Percentiles rank a stretch among this genome's conserved stretches.
Conservation (phyloP, 2,797 vertebrate species). For the Hydrocynus forskahlii region DNA sequence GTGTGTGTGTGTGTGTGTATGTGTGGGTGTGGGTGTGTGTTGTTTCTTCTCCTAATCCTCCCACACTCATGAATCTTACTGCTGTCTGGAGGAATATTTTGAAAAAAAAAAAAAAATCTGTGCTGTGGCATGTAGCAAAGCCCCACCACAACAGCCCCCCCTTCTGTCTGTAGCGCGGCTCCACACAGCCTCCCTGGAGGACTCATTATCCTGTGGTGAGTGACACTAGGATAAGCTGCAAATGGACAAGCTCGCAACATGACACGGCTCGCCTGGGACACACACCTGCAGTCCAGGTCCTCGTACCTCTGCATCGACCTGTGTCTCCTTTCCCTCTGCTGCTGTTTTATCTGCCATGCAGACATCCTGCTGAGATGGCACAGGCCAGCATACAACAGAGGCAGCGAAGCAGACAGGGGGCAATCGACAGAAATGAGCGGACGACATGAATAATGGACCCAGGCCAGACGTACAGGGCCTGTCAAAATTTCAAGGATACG, state of each 20-base stretch:
- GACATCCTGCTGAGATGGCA: conserved; percentile 73
- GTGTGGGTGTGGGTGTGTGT: not conserved
- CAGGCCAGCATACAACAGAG: conserved; percentile 62
- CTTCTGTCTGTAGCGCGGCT: conserved; percentile 10
- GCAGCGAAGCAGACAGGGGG: conserved; percentile 51
- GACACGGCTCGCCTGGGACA: conserved; percentile 35
- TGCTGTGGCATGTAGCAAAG: conserved; percentile 47
- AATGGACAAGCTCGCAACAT: conserved; percentile 64
- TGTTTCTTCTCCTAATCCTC: conserved; percentile 6
- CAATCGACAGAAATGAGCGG: conserved; percentile 11
- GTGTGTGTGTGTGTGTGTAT: too few species aligned
- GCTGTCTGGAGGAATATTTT: conserved; percentile 57
- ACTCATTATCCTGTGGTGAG: conserved; percentile 55
- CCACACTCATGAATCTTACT: conserved; percentile 60
- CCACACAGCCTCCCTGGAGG: conserved; percentile 42
- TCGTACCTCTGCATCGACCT: conserved; percentile 74
- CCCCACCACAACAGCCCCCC: conserved; percentile 34
- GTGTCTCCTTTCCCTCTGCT: conserved; percentile 66
- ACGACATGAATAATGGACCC: conserved; percentile 24
- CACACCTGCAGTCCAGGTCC: conserved; percentile 67
- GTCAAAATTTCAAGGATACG: not conserved
- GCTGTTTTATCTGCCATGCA: conserved; percentile 72
- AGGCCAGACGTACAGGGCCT: not conserved
- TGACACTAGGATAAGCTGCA: conserved; percentile 46
- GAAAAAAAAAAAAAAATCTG: conserved; percentile 70